These are phyloP conservation scores for Rosalia funebris DNA, from an alignment of 2,888 invertebrate genomes.

Conservation along the genomic window DNA sequence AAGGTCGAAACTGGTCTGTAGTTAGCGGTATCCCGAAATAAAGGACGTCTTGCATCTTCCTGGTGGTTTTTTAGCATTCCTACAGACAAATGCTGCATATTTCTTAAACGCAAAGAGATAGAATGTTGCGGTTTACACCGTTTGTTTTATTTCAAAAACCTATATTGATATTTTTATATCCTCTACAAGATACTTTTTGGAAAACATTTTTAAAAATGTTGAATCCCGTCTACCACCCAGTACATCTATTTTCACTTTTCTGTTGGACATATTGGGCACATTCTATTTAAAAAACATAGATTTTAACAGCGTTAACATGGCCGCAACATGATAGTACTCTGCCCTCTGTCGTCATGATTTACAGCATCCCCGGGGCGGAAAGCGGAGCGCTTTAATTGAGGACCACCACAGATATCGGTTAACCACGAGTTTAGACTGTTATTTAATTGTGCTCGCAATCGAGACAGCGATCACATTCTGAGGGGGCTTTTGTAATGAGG, in stretches of 20 bases:
- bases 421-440: conserved; percentile 27
- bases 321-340: conserved; percentile 32
- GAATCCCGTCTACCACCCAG: neutral
- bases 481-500: conserved; percentile 26
- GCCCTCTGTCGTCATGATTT: conserved; percentile 34
- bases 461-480: conserved; percentile 12
- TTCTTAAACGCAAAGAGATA: neutral
- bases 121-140: too few species aligned
- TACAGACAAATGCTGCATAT: neutral
- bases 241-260: neutral
- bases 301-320: conserved; percentile 30
- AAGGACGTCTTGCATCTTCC: too few species aligned
- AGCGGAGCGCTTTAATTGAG: conserved; percentile 34
- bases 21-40: too few species aligned
- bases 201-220: too few species aligned
- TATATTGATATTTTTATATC: too few species aligned
- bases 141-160: too few species aligned
- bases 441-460: conserved; percentile 3
- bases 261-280: neutral
- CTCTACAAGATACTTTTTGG: too few species aligned
- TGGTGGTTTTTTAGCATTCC: neutral
- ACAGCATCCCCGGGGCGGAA: conserved; percentile 27
- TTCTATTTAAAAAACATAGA: conserved; percentile 29
- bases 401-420: conserved; percentile 35
- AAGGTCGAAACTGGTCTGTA: too few species aligned